A percentile compares a stretch with the other conserved stretches of the same genome.
Evolutionary conservation across 2,113 vertebrate genomes (phyloP).

Genomic region (Nematolebias whitei): DNA sequence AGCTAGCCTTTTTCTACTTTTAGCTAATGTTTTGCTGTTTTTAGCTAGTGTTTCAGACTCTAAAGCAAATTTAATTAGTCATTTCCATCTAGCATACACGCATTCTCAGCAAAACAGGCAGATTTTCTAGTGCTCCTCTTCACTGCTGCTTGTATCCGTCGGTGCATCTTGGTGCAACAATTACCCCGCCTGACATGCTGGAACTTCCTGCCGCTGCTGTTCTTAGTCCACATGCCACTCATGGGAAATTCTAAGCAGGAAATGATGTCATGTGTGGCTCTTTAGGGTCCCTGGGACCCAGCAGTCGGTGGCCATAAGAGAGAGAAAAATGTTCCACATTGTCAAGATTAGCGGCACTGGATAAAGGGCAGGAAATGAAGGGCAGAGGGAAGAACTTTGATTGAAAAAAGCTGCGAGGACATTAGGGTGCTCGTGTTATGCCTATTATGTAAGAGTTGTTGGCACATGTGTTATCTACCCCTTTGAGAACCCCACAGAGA

Average conservation of each 20-base stretch:
- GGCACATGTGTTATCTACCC: conserved; percentile 61
- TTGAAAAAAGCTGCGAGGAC: conserved; percentile 22
- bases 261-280: conserved; percentile 64
- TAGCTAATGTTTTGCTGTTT: too few species aligned
- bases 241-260: conserved; percentile 71
- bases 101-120: too few species aligned
- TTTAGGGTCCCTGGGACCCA: conserved; percentile 48
- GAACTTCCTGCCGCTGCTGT: conserved; percentile 68
- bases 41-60: too few species aligned
- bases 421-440: conserved; percentile 42
- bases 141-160: too few species aligned
- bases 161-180: not conserved
- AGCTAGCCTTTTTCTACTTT: too few species aligned
- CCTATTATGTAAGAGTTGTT: conserved; percentile 48
- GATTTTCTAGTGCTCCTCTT: too few species aligned
- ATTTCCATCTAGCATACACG: too few species aligned
- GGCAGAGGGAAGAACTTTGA: conserved; percentile 24
- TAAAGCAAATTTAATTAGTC: too few species aligned
- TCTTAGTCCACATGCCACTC: conserved; percentile 56
- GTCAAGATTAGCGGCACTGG: conserved; percentile 23
- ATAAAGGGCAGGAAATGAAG: conserved; percentile 57
- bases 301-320: conserved; percentile 32
- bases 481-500: too few species aligned
- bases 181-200: conserved; percentile 42
- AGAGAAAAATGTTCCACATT: conserved; percentile 40